Evolutionary conservation across 2,113 vertebrate species (phyloP).

Genomic region (Sitta europaea): DNA sequence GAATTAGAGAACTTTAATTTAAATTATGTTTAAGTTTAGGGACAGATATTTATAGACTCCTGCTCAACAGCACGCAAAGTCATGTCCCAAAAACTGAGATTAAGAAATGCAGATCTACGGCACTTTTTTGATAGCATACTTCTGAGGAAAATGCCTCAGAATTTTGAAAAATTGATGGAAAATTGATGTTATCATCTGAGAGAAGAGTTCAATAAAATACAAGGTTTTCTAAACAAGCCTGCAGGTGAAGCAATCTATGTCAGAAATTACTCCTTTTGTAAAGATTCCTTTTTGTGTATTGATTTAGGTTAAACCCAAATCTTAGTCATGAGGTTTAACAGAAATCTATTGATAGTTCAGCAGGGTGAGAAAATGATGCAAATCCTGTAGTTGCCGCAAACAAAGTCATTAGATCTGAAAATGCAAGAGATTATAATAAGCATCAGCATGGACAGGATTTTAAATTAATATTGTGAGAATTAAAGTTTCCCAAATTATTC

Average conservation of each 20-base stretch:
- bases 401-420: background rate
- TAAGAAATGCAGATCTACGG: background rate
- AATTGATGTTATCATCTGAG: background rate
- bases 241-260: background rate
- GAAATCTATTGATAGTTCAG: background rate
- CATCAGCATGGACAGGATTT: background rate
- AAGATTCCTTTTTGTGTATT: background rate
- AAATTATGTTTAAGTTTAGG: background rate
- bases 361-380: background rate
- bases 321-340: background rate
- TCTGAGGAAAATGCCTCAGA: background rate
- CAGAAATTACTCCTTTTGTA: background rate
- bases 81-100: background rate
- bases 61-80: background rate
- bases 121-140: background rate
- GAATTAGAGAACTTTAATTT: background rate
- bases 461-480: background rate
- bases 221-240: background rate
- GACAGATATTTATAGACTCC: background rate
- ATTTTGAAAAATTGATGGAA: no score
- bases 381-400: background rate
- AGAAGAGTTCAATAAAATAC: background rate
- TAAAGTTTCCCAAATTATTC: background rate
- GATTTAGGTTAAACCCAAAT: background rate
- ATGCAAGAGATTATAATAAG: background rate